phyloP scores from a whole-genome alignment of 1,140 invertebrate species.

The Drosophila guanche region DNA sequence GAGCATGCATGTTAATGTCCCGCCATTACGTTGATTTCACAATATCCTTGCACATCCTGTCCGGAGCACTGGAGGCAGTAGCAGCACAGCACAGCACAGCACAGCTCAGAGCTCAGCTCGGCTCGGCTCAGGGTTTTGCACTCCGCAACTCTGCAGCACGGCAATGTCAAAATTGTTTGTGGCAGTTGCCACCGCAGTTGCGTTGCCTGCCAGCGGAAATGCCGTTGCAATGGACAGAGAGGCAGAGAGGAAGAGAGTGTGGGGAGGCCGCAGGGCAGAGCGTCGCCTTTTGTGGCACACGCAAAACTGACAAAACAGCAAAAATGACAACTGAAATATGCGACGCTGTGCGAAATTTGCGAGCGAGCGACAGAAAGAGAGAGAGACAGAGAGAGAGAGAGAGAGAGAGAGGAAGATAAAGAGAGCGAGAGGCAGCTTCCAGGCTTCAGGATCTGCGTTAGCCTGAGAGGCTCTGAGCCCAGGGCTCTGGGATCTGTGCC shows the following conservation, averaged over 20 bases:
- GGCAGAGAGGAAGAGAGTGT: not conserved
- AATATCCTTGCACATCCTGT: conserved; percentile 78
- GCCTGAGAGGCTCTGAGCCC: conserved; percentile 7
- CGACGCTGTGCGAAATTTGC: conserved; percentile 57
- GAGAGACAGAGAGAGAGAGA: no score
- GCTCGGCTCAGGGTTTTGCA: conserved; percentile 4
- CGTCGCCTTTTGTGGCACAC: conserved; percentile 36
- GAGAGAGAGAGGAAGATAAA: no score
- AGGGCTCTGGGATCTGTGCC: conserved; percentile 21
- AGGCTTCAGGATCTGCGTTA: conserved; percentile 24
- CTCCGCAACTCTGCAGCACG: conserved; percentile 48
- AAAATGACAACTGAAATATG: conserved; percentile 77
- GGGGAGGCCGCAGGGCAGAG: not conserved
- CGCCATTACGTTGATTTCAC: conserved; percentile 77
- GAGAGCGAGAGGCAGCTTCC: not conserved
- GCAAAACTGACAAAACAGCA: conserved; percentile 72
- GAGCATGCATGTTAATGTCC: conserved; percentile 67
- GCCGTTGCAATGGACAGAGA: conserved; percentile 35
- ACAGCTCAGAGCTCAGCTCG: not conserved
- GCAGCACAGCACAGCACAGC: not conserved
- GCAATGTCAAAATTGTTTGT: conserved; percentile 79
- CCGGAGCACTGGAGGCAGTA: conserved; percentile 22
- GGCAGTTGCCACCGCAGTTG: conserved; percentile 72
- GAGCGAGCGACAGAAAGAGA: conserved; percentile 3
- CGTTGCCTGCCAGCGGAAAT: conserved; percentile 71